Percentiles rank a stretch among this genome's conserved stretches.
phyloP scores from a whole-genome alignment of 2,888 invertebrate genomes.

The Euzetes globulus region DNA sequence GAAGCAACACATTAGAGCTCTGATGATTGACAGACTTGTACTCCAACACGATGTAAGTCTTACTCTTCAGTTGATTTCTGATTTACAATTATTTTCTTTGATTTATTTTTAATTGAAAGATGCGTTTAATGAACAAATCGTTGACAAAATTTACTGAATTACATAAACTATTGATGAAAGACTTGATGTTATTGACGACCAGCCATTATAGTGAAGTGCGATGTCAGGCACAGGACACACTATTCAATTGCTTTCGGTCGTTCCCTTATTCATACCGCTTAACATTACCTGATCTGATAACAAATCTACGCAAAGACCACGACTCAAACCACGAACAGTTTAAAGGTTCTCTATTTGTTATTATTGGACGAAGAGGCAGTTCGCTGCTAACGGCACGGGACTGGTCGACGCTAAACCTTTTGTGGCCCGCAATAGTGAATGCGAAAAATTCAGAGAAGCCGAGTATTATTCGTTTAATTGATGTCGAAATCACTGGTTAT shows the following conservation, averaged over 20 bases:
- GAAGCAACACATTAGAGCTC: slow-evolving; percentile 56
- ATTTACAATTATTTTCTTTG: not conserved
- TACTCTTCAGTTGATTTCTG: not conserved
- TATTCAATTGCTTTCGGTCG: slow-evolving; percentile 58
- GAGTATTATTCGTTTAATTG: slow-evolving; percentile 58
- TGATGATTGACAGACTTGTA: slow-evolving; percentile 60
- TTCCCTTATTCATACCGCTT: slow-evolving; percentile 64
- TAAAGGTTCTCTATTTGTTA: slow-evolving; percentile 69
- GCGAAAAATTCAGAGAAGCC: slow-evolving; percentile 78
- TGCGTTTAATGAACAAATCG: slow-evolving; percentile 47
- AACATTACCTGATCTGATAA: slow-evolving; percentile 59
- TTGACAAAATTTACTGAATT: slow-evolving; percentile 53
- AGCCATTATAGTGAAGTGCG: slow-evolving; percentile 65
- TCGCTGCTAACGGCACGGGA: slow-evolving; percentile 63
- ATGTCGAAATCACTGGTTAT: slow-evolving; percentile 44
- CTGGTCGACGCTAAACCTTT: slow-evolving; percentile 61
- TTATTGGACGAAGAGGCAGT: slow-evolving; percentile 60
- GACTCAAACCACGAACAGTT: slow-evolving; percentile 60
- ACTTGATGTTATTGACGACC: slow-evolving; percentile 58
- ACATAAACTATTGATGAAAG: slow-evolving; percentile 57
- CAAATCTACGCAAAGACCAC: slow-evolving; percentile 53
- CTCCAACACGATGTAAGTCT: slow-evolving; percentile 57
- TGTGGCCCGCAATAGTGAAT: slow-evolving; percentile 71
- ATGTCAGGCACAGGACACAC: slow-evolving; percentile 58
- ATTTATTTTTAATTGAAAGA: slow-evolving; percentile 42